Evolutionary conservation across 2,888 invertebrate species (phyloP), one percentile per base, ranked within the genome.

Genomic region (Oscheius sp.): DNA sequence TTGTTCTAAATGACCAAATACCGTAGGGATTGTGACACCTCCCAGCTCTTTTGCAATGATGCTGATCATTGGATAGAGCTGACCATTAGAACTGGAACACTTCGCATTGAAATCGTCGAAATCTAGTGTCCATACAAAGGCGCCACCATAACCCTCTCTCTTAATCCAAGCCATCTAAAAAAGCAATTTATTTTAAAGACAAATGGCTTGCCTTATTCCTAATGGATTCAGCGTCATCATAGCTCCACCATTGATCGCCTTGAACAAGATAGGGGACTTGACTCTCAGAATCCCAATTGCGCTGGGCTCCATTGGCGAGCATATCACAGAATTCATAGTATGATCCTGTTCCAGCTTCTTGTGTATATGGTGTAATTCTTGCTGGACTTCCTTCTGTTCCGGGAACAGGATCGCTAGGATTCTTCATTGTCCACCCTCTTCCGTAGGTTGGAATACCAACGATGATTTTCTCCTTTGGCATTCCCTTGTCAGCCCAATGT

Each of bases 261-360:
- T 89, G 89, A 71, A 91, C 90, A 0, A 92, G 91, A 86, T 91
- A 93, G 0, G 93, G 92, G 0, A 93, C 93, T 78, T 91, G 74
- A 8, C 91, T 88, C 0, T 91, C 90, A 80, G 90, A 91, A 84
- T 92, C 90, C 25, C 92, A 91, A 10, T 93, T 91, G 39, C 90
- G 91, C 92, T 93, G 93, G 1, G 92, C 92, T 68, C 91, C 91
- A 75, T 91, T 91, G 75, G 90, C 91, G 12, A 95, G 90, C 71
- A 92, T 91, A 76, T 93, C 92, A 86, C 94, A 94, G 82, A 94
- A 93, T 75, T 96, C 96, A 86, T 95, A 96, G 88, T 94, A 96
- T 3, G 95, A 93, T 88, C 95, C 91, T 88, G 96, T 95, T 17
- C 96, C 96, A 5, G 93, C 92, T 88, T 96, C 96, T 77, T 92